phyloP scores from a whole-genome alignment of 2,113 vertebrate genomes.

The Catharus fuscescens region DNA sequence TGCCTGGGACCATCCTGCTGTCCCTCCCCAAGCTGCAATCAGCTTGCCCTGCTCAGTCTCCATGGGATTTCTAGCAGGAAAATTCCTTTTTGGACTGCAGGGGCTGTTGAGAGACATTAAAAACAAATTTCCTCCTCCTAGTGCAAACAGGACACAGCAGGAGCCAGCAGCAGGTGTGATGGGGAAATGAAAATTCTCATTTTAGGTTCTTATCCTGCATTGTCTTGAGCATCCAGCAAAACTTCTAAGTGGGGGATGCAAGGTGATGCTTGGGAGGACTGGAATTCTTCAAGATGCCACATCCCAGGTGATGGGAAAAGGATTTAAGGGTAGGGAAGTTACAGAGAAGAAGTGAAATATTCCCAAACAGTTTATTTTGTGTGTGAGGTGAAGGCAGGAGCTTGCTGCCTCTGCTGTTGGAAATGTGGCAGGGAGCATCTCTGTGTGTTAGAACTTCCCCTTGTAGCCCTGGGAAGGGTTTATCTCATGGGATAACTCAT shows the following conservation, averaged over 20 bases:
- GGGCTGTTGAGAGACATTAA: neutral
- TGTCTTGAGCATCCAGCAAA: neutral
- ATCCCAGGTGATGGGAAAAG: neutral
- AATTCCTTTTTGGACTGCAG: neutral
- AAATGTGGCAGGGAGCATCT: neutral
- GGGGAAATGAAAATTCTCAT: neutral
- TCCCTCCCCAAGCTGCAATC: neutral
- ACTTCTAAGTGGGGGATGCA: neutral
- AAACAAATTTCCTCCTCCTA: neutral
- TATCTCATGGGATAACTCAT: neutral
- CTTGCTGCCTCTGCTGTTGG: neutral
- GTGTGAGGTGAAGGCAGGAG: neutral
- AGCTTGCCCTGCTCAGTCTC: neutral
- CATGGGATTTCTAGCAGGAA: neutral
- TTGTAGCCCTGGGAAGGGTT: neutral
- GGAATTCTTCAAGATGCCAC: neutral
- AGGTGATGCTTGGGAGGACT: neutral
- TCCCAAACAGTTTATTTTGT: neutral
- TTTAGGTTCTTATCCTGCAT: neutral
- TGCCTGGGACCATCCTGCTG: neutral
- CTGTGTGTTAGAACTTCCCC: neutral
- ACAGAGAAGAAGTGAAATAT: neutral
- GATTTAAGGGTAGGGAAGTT: neutral
- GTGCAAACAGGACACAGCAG: neutral
- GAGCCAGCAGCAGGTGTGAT: neutral